Evolutionary conservation across 2,797 vertebrate species (phyloP).

Genomic region (Diplodus puntazzo): DNA sequence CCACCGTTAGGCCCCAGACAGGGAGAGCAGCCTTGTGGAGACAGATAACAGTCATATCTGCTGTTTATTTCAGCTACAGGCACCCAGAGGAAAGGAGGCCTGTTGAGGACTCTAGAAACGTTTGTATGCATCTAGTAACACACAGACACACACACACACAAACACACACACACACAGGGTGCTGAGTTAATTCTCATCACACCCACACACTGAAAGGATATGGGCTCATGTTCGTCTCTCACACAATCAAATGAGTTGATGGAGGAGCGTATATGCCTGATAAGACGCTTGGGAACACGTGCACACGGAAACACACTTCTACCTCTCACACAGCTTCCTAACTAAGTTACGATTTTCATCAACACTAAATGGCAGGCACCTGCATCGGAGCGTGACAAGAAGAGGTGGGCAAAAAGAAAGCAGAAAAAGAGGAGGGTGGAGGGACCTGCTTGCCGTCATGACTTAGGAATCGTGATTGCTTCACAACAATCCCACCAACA

Average conservation of each 20-base stretch:
- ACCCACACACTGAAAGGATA: conserved; percentile 35
- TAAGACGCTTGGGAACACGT: conserved; percentile 1
- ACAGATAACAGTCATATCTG: conserved; percentile 69
- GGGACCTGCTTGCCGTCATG: conserved; percentile 39
- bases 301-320: conserved; percentile 26
- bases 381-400: conserved; percentile 58
- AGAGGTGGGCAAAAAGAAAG: conserved; percentile 30
- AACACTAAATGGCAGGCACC: conserved; percentile 43
- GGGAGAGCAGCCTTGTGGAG: conserved; percentile 52
- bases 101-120: conserved; percentile 30
- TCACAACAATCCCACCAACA: conserved; percentile 69
- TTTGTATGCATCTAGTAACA: conserved; percentile 10
- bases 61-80: conserved; percentile 59
- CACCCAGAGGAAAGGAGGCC: conserved; percentile 35
- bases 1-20: conserved; percentile 49
- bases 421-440: conserved; percentile 13
- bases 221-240: conserved; percentile 17
- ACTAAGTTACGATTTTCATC: conserved; percentile 44
- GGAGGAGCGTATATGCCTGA: conserved; percentile 8
- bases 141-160: conserved; percentile 15
- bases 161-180: background rate
- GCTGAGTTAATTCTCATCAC: conserved; percentile 59
- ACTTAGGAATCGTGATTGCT: conserved; percentile 67
- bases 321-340: conserved; percentile 14
- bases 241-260: conserved; percentile 22